Evolutionary conservation across 2,888 invertebrate species (phyloP), one percentile per base, ranked within the genome.

Genomic region (Seladonia tumulorum): DNA sequence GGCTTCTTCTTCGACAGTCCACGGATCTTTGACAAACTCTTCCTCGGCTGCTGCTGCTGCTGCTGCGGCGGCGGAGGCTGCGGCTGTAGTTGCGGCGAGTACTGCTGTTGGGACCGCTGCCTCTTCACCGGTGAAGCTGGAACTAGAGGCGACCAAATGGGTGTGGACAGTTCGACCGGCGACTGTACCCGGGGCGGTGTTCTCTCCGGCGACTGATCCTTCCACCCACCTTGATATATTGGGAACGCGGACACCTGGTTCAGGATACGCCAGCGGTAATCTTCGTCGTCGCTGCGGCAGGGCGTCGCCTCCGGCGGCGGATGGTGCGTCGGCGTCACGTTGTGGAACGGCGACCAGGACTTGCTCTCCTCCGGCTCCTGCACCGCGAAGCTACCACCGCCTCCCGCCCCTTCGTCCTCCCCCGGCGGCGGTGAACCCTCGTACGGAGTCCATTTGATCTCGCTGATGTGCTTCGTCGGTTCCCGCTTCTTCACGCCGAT

Each of bases 221-320:
- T 94, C 95, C 95, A 95, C 16, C 92, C 95, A 25, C 95, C 95
- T 79, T 95, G 95, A 63, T 95, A 95, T 16, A 95, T 81, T 5
- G 95, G 95, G 42, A 95, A 95, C 39, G 95, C 94, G 8, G 94
- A 93, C 16, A 95, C 92, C 85, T 93, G 93, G 73, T 94, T 95
- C 42, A 95, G 90, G 22, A 95, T 92, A 39, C 93, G 90, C 94
- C 93, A 93, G 5, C 94, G 94, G 74, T 92, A 92, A 22, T 93
- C 92, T n/a, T 95, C 94, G 70, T 93, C 93, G 85, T 92, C 92
- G 74, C 85, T 81, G 25, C 79, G 87, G 18, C 83, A 74, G 0
- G 92, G 90, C 2, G 93, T 87, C 5, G 91, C 91, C 25, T 87
- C 89, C 14, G 94, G 94, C 5, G 95, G 95, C 35, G 95, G 95